Base-by-base conservation (phyloP, 2,797 vertebrate species). In the Amblyopsis hoosieri region DNA sequence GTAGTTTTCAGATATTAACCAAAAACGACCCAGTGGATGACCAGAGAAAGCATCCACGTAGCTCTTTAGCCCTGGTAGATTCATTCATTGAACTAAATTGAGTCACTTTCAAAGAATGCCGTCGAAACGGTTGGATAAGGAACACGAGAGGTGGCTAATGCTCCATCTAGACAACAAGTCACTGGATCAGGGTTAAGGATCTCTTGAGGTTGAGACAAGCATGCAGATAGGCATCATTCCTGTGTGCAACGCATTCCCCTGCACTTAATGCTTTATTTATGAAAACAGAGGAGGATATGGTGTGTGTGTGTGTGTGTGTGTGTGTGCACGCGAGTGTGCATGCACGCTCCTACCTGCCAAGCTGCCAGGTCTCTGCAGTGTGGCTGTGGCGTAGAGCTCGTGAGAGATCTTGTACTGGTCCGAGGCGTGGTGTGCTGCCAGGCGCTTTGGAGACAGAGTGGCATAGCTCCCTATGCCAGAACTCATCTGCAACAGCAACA, bases 371-470 rank as follows among this genome's bases (percentile, higher is more conserved):
- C 97, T 94, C 91, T 98, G 97, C 67, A 98, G 93, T 6, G 97
- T 98, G 72, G 96, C 96, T 2, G 95, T 96, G 78, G 96, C 95
- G 78, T 97, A 97, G 62, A 98, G 94, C 87, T 99, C 96, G 83
- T 98, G 96, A 69, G 96, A 94, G 81, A 97, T 96, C 90, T 99
- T 99, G 93, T 96, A 98, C 88, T 94, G 96, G 83, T 98, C 96
- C 48, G 96, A 93, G 56, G 95, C 91, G 91, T 97, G 96, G 80
- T 91, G 90, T 74, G 89, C 84, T 67, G 95, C 95, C 88, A 97
- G 93, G 75, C 97, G 93, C 90, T 99, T 99, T 85, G 97, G 97
- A 82, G 97, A 98, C 84, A 99, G 92, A 29, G 97, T 98, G 85
- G 97, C 97, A 90, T 99, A 99, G 89, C 94, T 94, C 87, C 95